These are phyloP conservation scores for Nesoenas mayeri DNA, from an alignment of 2,113 vertebrate genomes.

Conservation along the genomic window DNA sequence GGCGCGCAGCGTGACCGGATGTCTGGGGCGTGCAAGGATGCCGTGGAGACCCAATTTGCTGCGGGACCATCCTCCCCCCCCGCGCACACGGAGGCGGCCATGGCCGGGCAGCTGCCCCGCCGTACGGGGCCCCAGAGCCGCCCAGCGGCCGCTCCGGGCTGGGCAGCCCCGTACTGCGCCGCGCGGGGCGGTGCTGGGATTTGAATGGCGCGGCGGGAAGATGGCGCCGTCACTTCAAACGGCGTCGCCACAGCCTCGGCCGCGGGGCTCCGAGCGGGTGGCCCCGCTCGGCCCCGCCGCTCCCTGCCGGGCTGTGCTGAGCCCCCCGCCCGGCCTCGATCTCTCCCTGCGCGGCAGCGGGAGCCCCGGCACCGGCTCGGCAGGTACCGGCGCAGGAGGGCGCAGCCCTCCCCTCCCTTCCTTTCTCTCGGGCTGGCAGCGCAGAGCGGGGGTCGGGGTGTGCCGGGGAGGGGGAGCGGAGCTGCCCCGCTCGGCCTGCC, in stretches of 20 bases:
- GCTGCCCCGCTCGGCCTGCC: neutral
- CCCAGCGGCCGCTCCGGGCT: neutral
- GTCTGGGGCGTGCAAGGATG: neutral
- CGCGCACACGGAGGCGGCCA: no score
- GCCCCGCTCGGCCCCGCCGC: neutral
- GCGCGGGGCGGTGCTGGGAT: neutral
- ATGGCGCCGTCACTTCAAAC: neutral
- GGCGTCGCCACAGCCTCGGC: neutral
- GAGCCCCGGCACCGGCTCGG: conserved; percentile 2
- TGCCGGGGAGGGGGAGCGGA: neutral
- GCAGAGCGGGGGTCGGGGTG: neutral
- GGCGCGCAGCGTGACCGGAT: neutral
- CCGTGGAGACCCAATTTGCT: rapidly evolving
- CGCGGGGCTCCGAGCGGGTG: neutral
- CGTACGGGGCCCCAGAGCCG: neutral
- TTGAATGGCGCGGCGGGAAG: conserved; percentile 71
- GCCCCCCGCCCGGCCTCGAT: conserved; percentile 82
- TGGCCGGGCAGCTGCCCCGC: no score
- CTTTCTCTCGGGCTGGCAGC: no score
- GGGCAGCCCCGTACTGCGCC: neutral
- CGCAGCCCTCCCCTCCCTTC: neutral
- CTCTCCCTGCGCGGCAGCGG: conserved; percentile 36
- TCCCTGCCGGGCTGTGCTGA: conserved; percentile 75
- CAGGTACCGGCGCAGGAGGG: conserved; percentile 67
- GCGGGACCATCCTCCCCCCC: rapidly evolving